phyloP scores from a whole-genome alignment of 2,797 vertebrate genomes.

The Sandelia bainsii region DNA sequence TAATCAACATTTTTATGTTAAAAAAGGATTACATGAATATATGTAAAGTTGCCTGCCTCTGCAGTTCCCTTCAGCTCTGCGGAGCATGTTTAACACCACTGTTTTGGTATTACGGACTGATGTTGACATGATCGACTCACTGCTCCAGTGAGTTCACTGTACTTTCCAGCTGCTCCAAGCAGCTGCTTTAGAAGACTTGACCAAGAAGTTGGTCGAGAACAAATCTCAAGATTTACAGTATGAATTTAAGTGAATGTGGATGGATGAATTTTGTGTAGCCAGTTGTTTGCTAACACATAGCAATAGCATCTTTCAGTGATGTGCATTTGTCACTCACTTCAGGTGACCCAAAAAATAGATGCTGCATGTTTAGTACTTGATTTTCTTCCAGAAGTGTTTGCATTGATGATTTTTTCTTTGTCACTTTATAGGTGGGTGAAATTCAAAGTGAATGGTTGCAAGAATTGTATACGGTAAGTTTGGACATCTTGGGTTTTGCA shows the following conservation, averaged over 20 bases:
- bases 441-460: constrained; percentile 87
- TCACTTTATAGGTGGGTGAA: constrained; percentile 79
- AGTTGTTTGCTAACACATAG: not conserved
- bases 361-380: not conserved
- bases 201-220: no score
- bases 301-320: no score
- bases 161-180: no score
- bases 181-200: no score
- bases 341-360: not conserved
- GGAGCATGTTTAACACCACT: not conserved
- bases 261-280: not conserved
- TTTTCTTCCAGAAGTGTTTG: not conserved
- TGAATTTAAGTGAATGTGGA: no score
- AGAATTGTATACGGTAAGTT: constrained; percentile 85
- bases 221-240: no score
- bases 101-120: not conserved
- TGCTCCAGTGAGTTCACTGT: no score
- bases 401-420: constrained; percentile 30
- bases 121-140: no score
- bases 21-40: not conserved
- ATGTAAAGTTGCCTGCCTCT: not conserved
- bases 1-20: not conserved
- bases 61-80: not conserved
- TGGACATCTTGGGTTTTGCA: not conserved
- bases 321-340: not conserved